Evolutionary conservation across 2,888 invertebrate species (phyloP).

Genomic region (Lissocephala sabroskyi): DNA sequence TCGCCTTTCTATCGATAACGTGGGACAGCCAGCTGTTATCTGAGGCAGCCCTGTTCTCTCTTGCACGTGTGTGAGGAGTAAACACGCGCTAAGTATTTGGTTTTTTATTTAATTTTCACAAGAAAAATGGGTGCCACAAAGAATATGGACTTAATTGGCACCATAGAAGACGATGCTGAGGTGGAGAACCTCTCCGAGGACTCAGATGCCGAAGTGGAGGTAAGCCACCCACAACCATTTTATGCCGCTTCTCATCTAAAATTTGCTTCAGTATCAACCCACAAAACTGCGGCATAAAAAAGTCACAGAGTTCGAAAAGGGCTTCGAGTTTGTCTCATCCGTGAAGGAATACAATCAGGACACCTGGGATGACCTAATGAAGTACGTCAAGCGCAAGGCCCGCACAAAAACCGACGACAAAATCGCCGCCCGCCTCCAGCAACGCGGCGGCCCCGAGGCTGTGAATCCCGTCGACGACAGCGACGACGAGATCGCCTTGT

Average conservation of each 20-base stretch:
- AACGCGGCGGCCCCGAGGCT: slow-evolving; percentile 73
- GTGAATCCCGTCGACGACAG: slow-evolving; percentile 75
- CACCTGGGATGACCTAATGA: slow-evolving; percentile 85
- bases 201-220: slow-evolving; percentile 87
- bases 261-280: slow-evolving; percentile 81
- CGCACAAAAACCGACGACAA: slow-evolving; percentile 89
- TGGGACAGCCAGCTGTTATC: slow-evolving; percentile 32
- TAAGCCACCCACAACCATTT: slow-evolving; percentile 65
- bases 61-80: slow-evolving; percentile 24
- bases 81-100: slow-evolving; percentile 49
- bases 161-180: slow-evolving; percentile 87
- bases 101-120: not conserved
- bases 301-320: slow-evolving; percentile 84
- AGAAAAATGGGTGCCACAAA: slow-evolving; percentile 51
- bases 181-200: slow-evolving; percentile 86
- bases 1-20: no score
- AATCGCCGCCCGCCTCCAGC: slow-evolving; percentile 77
- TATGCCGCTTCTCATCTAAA: not conserved
- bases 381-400: slow-evolving; percentile 85
- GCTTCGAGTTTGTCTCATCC: slow-evolving; percentile 85
- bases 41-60: slow-evolving; percentile 23
- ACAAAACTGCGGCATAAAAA: slow-evolving; percentile 82
- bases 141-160: slow-evolving; percentile 80
- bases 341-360: slow-evolving; percentile 86
- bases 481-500: slow-evolving; percentile 77